Conservation (phyloP, 2,797 vertebrate genomes). For the Neosilurus hyrtlii region DNA sequence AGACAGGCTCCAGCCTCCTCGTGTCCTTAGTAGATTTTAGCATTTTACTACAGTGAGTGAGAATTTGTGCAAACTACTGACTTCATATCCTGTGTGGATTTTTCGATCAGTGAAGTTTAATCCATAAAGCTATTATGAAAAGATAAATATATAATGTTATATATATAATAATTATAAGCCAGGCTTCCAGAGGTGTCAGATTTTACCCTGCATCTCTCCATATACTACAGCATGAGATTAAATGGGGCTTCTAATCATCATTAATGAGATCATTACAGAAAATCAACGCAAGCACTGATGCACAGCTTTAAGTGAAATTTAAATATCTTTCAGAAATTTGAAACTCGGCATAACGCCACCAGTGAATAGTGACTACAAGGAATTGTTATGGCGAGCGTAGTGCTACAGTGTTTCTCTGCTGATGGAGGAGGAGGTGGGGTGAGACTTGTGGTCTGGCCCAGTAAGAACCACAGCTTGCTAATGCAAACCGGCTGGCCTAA, state of each 20-base stretch:
- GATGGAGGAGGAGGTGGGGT: conserved; percentile 71
- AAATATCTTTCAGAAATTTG: not conserved
- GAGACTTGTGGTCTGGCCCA: conserved; percentile 70
- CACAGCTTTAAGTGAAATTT: not conserved
- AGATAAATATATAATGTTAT: too few species aligned
- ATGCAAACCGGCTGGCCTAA: conserved; percentile 72
- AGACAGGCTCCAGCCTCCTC: too few species aligned
- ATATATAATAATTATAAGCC: not conserved
- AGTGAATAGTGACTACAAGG: not conserved
- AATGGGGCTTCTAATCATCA: not conserved
- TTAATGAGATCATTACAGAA: not conserved
- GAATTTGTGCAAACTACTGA: too few species aligned
- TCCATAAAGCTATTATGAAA: not conserved
- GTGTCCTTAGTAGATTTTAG: too few species aligned
- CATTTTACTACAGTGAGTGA: too few species aligned
- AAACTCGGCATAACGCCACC: not conserved
- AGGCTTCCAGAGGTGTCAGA: too few species aligned
- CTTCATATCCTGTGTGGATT: not conserved
- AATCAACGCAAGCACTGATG: not conserved
- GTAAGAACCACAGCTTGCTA: conserved; percentile 66
- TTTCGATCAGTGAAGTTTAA: not conserved
- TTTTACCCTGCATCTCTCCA: not conserved
- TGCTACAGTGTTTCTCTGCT: conserved; percentile 65
- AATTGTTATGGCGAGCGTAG: not conserved
- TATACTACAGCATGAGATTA: not conserved